A percentile compares a stretch with the other conserved stretches of the same genome.
These are phyloP conservation scores for Dromiciops gliroides DNA, from an alignment of 2,113 vertebrate species.

Conservation along the genomic window DNA sequence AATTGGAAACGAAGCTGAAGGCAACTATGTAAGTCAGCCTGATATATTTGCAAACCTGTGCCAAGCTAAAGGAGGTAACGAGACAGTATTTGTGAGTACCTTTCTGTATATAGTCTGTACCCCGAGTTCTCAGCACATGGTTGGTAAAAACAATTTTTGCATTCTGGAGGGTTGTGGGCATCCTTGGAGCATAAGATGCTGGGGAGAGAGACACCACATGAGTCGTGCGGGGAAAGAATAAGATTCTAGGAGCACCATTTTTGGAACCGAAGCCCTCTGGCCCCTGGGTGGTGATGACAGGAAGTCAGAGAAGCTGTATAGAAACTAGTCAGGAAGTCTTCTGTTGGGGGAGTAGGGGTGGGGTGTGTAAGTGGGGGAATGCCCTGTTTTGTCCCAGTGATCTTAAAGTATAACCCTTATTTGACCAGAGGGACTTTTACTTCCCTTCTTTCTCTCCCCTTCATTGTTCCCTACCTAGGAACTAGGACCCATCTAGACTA, in stretches of 20 bases:
- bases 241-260: neutral
- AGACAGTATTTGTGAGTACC: conserved; percentile 1
- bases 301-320: neutral
- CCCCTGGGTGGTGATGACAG: neutral
- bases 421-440: neutral
- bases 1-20: neutral
- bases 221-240: neutral
- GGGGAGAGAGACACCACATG: neutral
- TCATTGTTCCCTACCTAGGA: neutral
- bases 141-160: neutral
- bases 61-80: neutral
- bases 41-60: neutral
- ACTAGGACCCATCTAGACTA: neutral
- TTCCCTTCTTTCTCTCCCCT: neutral
- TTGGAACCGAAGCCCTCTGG: neutral
- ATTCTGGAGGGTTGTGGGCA: neutral
- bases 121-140: conserved; percentile 17
- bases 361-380: no score
- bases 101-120: neutral
- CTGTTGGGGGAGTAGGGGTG: neutral
- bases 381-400: neutral
- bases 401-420: neutral
- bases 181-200: neutral
- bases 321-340: neutral
- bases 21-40: neutral